Percentiles rank a stretch among this genome's conserved stretches.
Conservation (phyloP, 2,113 vertebrate species). For the Ctenodactylus gundi region DNA sequence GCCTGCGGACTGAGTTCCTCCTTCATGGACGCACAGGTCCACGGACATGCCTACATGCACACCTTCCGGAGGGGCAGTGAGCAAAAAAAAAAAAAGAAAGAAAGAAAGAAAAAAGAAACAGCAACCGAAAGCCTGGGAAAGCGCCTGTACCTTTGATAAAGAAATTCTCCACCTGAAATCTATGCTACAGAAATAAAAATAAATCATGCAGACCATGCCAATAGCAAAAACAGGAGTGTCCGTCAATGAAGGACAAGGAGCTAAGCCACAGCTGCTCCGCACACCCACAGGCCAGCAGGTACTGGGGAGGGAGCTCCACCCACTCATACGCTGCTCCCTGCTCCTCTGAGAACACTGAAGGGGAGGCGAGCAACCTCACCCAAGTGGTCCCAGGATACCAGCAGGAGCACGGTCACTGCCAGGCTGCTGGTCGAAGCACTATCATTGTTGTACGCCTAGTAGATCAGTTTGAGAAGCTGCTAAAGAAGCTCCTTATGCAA, state of each 20-base stretch:
- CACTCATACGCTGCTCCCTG: fast-evolving
- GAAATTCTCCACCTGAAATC: neutral
- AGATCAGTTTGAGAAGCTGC: neutral
- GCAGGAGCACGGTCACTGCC: neutral
- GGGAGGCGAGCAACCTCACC: neutral
- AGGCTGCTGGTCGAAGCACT: fast-evolving
- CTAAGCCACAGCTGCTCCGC: fast-evolving
- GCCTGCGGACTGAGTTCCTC: too few relatives aligned
- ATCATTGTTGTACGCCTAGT: fast-evolving
- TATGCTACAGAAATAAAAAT: neutral
- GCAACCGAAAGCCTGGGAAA: neutral
- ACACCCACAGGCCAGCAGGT: neutral
- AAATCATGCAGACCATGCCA: neutral
- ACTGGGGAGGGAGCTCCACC: too few relatives aligned
- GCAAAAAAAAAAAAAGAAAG: too few relatives aligned
- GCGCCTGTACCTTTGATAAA: neutral
- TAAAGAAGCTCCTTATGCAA: too few relatives aligned
- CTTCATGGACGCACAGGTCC: neutral
- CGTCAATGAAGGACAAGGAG: too few relatives aligned
- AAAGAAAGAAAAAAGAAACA: too few relatives aligned
- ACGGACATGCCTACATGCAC: fast-evolving
- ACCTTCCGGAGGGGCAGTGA: neutral
- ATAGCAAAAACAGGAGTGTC: neutral
- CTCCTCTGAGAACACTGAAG: too few relatives aligned
- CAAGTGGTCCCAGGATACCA: neutral